Percentiles rank a stretch among this genome's conserved stretches.
Evolutionary conservation across 2,797 vertebrate genomes (phyloP).

Genomic region (Pantherophis alleghaniensis): DNA sequence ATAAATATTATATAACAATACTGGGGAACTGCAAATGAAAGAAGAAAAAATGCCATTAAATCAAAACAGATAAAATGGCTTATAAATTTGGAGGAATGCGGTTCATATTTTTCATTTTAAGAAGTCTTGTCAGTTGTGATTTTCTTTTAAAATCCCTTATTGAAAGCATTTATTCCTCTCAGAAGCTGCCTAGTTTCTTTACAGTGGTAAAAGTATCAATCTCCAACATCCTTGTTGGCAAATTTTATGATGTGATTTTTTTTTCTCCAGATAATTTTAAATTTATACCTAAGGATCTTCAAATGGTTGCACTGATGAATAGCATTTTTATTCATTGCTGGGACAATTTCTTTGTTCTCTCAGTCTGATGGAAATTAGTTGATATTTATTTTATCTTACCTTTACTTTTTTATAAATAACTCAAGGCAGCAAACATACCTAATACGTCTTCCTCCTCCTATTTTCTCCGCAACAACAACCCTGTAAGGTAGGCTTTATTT

Average conservation of each 20-base stretch:
- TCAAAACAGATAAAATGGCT: neutral
- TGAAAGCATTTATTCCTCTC: neutral
- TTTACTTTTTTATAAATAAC: neutral
- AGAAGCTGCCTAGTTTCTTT: neutral
- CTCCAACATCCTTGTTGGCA: neutral
- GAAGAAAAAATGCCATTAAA: neutral
- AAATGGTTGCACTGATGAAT: neutral
- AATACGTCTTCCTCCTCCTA: neutral
- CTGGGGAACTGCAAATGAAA: slow-evolving; percentile 21
- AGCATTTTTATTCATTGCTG: neutral
- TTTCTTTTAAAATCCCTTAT: neutral
- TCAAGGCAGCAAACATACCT: neutral
- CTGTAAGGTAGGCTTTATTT: neutral
- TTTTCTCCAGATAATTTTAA: neutral
- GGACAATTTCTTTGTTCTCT: neutral
- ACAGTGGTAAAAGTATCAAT: neutral
- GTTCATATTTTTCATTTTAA: neutral
- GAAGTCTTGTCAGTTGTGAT: neutral
- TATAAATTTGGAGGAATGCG: neutral
- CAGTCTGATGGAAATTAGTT: neutral
- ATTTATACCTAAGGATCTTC: neutral
- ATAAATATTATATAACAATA: slow-evolving; percentile 25
- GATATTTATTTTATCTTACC: neutral
- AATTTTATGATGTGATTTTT: neutral
- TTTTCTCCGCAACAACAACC: neutral